Conservation (phyloP, 2,797 vertebrate species). For the Chromis chromis region DNA sequence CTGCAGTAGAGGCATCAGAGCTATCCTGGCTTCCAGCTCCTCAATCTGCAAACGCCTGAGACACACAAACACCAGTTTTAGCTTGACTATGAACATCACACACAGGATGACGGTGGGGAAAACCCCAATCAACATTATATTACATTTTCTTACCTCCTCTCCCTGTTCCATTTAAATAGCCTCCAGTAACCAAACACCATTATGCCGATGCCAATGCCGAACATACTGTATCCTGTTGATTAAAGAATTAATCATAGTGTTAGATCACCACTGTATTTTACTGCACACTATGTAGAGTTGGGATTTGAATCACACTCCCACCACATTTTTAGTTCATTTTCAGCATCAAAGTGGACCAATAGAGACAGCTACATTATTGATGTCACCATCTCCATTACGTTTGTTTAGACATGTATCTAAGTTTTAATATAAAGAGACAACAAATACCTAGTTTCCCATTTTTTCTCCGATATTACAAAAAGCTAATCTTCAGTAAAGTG, state of each 20-base stretch:
- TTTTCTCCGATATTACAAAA: no score
- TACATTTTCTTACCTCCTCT: slow-evolving; percentile 84
- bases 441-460: no score
- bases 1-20: slow-evolving; percentile 89
- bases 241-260: background rate
- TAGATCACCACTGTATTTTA: background rate
- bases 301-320: background rate
- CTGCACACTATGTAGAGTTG: background rate
- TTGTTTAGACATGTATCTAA: no score
- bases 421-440: no score
- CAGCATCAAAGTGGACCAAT: no score
- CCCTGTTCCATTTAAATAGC: slow-evolving; percentile 89
- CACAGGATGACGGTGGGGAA: background rate
- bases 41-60: slow-evolving; percentile 91
- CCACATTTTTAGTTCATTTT: background rate
- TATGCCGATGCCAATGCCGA: slow-evolving; percentile 86
- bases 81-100: background rate
- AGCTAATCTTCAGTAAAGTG: no score
- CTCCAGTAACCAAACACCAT: slow-evolving; percentile 88
- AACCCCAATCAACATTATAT: background rate
- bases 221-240: slow-evolving; percentile 88
- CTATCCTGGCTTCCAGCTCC: slow-evolving; percentile 91
- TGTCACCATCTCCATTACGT: no score
- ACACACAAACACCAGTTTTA: slow-evolving; percentile 28
- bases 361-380: background rate